These are phyloP conservation scores for Drosophila aff. DNA, from an alignment of 1,140 invertebrate genomes.

Conservation along the genomic window DNA sequence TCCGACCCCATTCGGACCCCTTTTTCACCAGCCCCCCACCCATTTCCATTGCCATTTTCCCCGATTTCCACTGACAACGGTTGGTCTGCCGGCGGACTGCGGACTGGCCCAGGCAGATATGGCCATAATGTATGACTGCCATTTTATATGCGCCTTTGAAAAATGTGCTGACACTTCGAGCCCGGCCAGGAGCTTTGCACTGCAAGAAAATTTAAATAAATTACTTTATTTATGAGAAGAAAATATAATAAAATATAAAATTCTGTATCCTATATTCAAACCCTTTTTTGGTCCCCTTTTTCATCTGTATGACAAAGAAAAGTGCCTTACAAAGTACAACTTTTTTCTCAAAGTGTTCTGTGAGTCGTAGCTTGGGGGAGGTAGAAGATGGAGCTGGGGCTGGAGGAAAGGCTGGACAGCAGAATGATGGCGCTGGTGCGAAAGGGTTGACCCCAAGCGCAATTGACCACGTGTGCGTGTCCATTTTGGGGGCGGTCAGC, in stretches of 20 bases:
- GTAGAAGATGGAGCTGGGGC: constrained; percentile 9
- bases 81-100: constrained; percentile 20
- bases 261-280: neutral
- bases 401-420: constrained; percentile 38
- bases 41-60: constrained; percentile 12
- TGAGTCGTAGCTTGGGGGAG: constrained; percentile 4
- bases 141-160: constrained; percentile 83
- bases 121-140: constrained; percentile 83
- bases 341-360: constrained; percentile 4
- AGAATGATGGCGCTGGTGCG: constrained; percentile 78
- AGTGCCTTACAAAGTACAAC: too few species aligned
- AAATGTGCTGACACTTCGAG: constrained; percentile 81
- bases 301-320: neutral
- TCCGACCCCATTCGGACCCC: constrained; percentile 25
- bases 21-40: neutral
- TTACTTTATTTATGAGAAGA: too few species aligned
- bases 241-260: neutral
- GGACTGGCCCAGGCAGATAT: constrained; percentile 65
- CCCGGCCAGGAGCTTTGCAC: constrained; percentile 28
- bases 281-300: accelerated
- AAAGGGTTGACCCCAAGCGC: constrained; percentile 83
- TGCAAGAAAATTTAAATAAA: neutral
- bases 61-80: constrained; percentile 47
- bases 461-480: constrained; percentile 81
- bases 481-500: constrained; percentile 50